phyloP scores from a whole-genome alignment of 1,140 invertebrate species.

The Sminthurides bifidus region DNA sequence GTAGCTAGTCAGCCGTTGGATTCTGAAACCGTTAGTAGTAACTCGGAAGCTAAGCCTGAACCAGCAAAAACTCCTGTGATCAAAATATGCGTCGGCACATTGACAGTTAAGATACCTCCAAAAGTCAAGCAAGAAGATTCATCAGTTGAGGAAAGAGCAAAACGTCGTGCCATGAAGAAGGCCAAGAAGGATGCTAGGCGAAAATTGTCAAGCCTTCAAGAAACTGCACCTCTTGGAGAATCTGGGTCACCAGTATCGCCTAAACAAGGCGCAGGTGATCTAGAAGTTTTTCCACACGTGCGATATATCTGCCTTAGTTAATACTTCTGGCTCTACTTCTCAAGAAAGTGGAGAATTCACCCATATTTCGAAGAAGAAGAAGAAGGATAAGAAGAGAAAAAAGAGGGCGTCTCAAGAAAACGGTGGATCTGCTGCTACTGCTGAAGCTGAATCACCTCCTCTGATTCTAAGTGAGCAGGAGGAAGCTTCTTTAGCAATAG shows the following conservation, averaged over 20 bases:
- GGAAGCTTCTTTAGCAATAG: background rate
- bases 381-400: slow-evolving; percentile 19
- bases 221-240: slow-evolving; percentile 4
- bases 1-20: too few relatives aligned
- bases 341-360: too few relatives aligned
- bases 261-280: too few relatives aligned
- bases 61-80: slow-evolving; percentile 24
- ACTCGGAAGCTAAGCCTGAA: too few relatives aligned
- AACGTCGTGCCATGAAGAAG: slow-evolving; percentile 25
- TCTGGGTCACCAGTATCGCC: background rate
- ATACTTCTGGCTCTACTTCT: slow-evolving; percentile 2
- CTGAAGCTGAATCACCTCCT: too few relatives aligned
- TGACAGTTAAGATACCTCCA: slow-evolving; percentile 26
- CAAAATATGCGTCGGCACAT: slow-evolving; percentile 24
- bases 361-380: slow-evolving; percentile 19
- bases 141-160: slow-evolving; percentile 8
- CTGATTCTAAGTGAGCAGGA: slow-evolving; percentile 1
- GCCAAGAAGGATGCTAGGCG: slow-evolving; percentile 22
- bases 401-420: slow-evolving; percentile 10
- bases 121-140: slow-evolving; percentile 14
- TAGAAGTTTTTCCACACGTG: background rate
- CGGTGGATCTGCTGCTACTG: too few relatives aligned
- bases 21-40: too few relatives aligned
- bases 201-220: slow-evolving; percentile 11
- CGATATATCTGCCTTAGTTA: background rate